Percentiles rank a stretch among this genome's conserved stretches.
Evolutionary conservation across 2,888 invertebrate genomes (phyloP).

Genomic region (Cantharis flavilabris): DNA sequence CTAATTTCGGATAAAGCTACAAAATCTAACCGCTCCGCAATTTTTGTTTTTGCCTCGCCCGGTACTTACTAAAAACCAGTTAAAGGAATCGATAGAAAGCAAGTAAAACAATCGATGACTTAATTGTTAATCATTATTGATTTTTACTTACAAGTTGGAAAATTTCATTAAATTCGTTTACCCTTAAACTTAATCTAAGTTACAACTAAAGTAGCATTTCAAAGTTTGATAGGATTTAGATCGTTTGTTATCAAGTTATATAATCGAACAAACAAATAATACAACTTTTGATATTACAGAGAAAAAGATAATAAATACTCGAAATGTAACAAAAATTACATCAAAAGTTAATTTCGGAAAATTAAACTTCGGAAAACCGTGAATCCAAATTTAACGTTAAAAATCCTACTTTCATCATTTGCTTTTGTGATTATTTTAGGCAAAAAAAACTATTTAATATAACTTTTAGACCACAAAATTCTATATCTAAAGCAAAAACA

Average conservation of each 20-base stretch:
- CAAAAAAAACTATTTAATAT: too few species aligned
- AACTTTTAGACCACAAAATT: too few species aligned
- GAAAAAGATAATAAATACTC: background rate
- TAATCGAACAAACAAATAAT: background rate
- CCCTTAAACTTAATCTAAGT: background rate
- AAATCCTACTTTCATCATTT: too few species aligned
- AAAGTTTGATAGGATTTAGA: slow-evolving; percentile 3
- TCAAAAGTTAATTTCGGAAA: background rate
- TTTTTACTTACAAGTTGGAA: background rate
- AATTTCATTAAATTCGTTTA: background rate
- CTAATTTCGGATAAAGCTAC: background rate
- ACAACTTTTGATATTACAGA: background rate
- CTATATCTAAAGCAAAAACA: too few species aligned
- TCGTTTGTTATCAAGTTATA: slow-evolving; percentile 1
- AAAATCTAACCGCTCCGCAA: background rate
- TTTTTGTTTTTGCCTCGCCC: background rate
- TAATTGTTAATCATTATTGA: background rate
- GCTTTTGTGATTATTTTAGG: too few species aligned
- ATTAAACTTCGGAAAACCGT: background rate
- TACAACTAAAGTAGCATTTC: background rate
- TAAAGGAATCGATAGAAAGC: background rate
- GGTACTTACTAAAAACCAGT: background rate
- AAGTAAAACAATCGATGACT: background rate
- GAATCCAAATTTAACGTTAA: background rate
- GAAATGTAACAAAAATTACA: background rate